A percentile compares a stretch with the other conserved stretches of the same genome.
These are phyloP conservation scores for Zhengitettix transpicula DNA, from an alignment of 2,888 invertebrate genomes.

Conservation along the genomic window DNA sequence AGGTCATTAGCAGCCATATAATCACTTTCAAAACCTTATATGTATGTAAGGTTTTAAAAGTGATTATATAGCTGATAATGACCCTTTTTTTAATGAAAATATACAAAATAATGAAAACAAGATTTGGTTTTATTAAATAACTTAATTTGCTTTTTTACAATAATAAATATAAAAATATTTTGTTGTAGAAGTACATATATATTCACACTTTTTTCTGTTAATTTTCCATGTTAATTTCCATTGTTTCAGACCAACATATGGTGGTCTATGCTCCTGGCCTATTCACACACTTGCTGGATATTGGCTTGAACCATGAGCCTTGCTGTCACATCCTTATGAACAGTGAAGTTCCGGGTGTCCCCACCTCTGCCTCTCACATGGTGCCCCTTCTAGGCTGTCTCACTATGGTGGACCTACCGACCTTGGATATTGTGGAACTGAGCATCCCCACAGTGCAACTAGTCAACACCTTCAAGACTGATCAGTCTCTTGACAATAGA, in stretches of 20 bases:
- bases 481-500: conserved; percentile 44
- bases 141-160: too few relatives aligned
- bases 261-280: conserved; percentile 68
- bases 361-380: conserved; percentile 42
- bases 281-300: conserved; percentile 72
- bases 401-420: conserved; percentile 39
- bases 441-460: conserved; percentile 47
- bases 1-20: too few relatives aligned
- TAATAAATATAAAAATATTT: too few relatives aligned
- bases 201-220: neutral
- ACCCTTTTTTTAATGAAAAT: too few relatives aligned
- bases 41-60: too few relatives aligned
- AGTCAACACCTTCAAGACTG: conserved; percentile 10
- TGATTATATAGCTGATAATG: too few relatives aligned
- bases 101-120: too few relatives aligned
- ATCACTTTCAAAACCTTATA: too few relatives aligned
- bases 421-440: conserved; percentile 53
- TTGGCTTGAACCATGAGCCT: conserved; percentile 68
- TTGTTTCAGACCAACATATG: conserved; percentile 52
- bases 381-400: conserved; percentile 39
- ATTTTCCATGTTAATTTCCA: neutral
- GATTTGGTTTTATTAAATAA: too few relatives aligned
- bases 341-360: conserved; percentile 38
- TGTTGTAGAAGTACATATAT: too few relatives aligned
- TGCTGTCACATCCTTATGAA: conserved; percentile 57